Evolutionary conservation across 2,797 vertebrate species (phyloP).

Genomic region (Mormyrops boulengeri): DNA sequence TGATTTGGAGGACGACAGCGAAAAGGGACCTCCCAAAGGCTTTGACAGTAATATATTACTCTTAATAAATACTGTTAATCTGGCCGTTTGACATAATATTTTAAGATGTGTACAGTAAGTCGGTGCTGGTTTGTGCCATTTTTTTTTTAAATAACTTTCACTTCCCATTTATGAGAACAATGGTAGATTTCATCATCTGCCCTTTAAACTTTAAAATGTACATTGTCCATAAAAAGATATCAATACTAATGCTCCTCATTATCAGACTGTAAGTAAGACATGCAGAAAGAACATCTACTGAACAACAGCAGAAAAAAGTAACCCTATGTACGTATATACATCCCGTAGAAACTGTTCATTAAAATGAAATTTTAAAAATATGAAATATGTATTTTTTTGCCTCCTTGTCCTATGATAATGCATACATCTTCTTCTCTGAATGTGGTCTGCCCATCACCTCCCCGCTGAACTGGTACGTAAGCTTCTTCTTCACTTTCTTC

Average conservation of each 20-base stretch:
- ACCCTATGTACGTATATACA: not conserved
- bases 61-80: not conserved
- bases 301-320: not conserved
- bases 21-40: not conserved
- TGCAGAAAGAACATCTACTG: not conserved
- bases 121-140: not conserved
- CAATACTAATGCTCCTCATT: not conserved
- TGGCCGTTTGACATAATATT: not conserved
- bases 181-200: not conserved
- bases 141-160: not conserved
- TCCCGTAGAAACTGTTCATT: not conserved
- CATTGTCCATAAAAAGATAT: not conserved
- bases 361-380: not conserved
- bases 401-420: not conserved
- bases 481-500: constrained; percentile 97
- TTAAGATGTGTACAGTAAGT: not conserved
- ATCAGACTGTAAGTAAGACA: not conserved
- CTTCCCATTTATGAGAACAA: constrained; percentile 2
- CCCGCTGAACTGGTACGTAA: constrained; percentile 98
- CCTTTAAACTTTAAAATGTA: not conserved
- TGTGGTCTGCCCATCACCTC: constrained; percentile 83
- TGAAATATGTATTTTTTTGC: not conserved
- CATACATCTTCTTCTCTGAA: constrained; percentile 64
- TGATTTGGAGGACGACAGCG: not conserved
- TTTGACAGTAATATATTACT: not conserved